Conservation (phyloP, 2,797 vertebrate species). For the Sebastes vulpes region DNA sequence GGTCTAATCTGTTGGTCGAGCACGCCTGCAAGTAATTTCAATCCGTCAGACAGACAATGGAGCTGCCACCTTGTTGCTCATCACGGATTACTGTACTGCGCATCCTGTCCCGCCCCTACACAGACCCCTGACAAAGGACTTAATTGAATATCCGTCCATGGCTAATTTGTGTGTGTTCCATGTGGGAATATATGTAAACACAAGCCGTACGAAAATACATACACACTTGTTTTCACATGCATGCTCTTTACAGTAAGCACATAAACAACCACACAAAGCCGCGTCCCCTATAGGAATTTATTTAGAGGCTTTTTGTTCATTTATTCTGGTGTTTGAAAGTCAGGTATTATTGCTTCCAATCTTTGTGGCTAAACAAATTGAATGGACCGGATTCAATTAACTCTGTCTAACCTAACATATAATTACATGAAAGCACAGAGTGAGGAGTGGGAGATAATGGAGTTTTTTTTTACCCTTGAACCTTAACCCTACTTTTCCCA, state of each 20-base stretch:
- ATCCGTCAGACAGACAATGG: slow-evolving; percentile 85
- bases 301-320: slow-evolving; percentile 58
- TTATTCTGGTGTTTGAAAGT: slow-evolving; percentile 65
- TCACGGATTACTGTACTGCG: slow-evolving; percentile 85
- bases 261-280: slow-evolving; percentile 5
- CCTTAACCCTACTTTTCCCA: slow-evolving; percentile 71
- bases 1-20: slow-evolving; percentile 88
- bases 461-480: slow-evolving; percentile 73
- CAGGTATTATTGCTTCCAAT: slow-evolving; percentile 68
- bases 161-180: slow-evolving; percentile 81
- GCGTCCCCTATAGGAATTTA: slow-evolving; percentile 39
- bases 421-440: slow-evolving; percentile 75
- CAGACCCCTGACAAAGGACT: slow-evolving; percentile 83
- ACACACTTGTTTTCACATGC: slow-evolving; percentile 27
- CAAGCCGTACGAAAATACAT: slow-evolving; percentile 41
- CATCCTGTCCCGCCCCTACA: slow-evolving; percentile 79
- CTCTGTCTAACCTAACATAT: slow-evolving; percentile 76
- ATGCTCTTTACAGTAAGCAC: slow-evolving; percentile 9
- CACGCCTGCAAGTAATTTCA: slow-evolving; percentile 87
- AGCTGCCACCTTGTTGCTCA: slow-evolving; percentile 86
- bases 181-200: slow-evolving; percentile 59
- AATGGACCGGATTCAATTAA: slow-evolving; percentile 78
- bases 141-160: slow-evolving; percentile 84
- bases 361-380: slow-evolving; percentile 73
- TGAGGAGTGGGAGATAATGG: slow-evolving; percentile 73